Base-by-base conservation (phyloP, 2,888 invertebrate genomes). In the Amblyjoppa fuscipennis region DNA sequence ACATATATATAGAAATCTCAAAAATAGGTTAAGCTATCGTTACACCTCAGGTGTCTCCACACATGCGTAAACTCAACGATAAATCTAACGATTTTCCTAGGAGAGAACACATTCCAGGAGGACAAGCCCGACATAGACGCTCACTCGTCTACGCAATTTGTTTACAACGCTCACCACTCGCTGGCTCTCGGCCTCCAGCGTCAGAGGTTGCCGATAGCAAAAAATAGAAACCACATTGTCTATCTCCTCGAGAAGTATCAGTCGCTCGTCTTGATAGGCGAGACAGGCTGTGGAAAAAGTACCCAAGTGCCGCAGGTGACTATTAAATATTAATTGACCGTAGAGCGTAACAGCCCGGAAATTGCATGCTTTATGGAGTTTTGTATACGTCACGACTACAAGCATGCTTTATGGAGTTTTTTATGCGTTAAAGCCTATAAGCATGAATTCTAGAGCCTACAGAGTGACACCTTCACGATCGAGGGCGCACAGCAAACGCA, bases 201-300 rank as follows among this genome's bases (percentile, higher is more conserved):
- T 51, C 97, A 98, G 91, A 96, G 96, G 91, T 94, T 99, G 79
- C 99, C 99, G 0, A 98, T 99, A 87, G 98, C 97, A 92, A 97
- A 97, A 93, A 96, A 97, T 90, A 95, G 97, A 82, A 97, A 97
- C 92, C 98, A 99, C 90, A 97, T 99, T 75, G 95, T 99, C 74
- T 99, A 98, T 94, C 95, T 98, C 86, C 94, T 99, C 90, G 99
- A 99, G 94, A 97, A 97, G 88, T 97, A 97, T 94, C 99, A 99
- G 94, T 97, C 98, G 0, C 94, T 99, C 68, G 96, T 99, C 75
- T 94, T 98, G 79, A 96, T 98, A 61, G 99, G 99, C 2, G 99
- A 99, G 94, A 99, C 99, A 2, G 99, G 99, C 38, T 98, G 98
- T 90, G 99, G 99, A 51, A 98, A 99, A 94, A 98, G 98, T 92